Conservation (phyloP, 1,140 invertebrate genomes). For the Drosophila ogumai region DNA sequence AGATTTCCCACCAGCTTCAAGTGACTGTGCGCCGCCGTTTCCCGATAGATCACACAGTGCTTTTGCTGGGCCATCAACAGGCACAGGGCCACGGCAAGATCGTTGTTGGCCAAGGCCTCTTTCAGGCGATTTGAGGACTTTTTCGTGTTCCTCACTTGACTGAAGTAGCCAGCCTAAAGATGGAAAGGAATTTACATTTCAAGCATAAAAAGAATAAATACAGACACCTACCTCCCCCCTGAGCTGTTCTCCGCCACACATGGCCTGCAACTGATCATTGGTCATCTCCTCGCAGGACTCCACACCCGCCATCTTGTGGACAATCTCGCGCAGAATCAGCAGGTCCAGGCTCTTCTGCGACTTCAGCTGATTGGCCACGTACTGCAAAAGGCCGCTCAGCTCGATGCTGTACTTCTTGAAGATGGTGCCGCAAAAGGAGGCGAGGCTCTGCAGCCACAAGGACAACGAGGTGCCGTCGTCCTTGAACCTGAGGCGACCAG, state of each 20-base stretch:
- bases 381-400: constrained; percentile 96
- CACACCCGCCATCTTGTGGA: constrained; percentile 99
- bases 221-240: constrained; percentile 89
- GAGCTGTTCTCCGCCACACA: constrained; percentile 97
- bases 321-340: constrained; percentile 98
- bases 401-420: constrained; percentile 99
- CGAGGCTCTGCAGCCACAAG: constrained; percentile 96
- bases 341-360: constrained; percentile 98
- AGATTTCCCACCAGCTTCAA: constrained; percentile 95
- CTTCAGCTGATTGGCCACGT: constrained; percentile 98
- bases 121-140: constrained; percentile 98
- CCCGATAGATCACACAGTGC: constrained; percentile 95
- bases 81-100: constrained; percentile 96
- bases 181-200: neutral
- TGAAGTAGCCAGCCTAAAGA: constrained; percentile 94
- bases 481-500: constrained; percentile 92
- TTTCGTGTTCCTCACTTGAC: constrained; percentile 98
- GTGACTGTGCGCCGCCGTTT: constrained; percentile 94
- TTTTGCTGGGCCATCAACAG: constrained; percentile 98
- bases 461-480: constrained; percentile 97
- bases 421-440: constrained; percentile 97
- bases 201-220: neutral
- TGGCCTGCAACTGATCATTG: constrained; percentile 96
- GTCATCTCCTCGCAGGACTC: constrained; percentile 99
- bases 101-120: constrained; percentile 95